These are phyloP conservation scores for Trichonephila clavata DNA, from an alignment of 1,140 invertebrate genomes.

Conservation along the genomic window DNA sequence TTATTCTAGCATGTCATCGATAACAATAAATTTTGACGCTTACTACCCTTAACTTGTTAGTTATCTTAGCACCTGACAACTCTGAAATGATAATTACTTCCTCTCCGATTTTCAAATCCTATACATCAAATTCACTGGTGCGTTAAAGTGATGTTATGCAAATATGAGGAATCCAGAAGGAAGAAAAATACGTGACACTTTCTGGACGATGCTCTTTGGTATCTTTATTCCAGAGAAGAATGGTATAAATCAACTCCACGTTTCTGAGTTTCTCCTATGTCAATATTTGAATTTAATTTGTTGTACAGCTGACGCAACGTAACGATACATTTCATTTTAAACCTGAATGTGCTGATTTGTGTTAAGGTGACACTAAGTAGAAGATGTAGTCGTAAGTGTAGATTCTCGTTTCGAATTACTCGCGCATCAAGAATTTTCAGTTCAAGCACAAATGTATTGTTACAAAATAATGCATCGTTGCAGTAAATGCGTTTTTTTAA, in stretches of 20 bases:
- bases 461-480: neutral
- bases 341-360: constrained; percentile 28
- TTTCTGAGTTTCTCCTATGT: constrained; percentile 6
- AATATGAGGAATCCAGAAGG: neutral
- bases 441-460: neutral
- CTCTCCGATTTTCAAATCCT: constrained; percentile 16
- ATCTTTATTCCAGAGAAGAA: neutral
- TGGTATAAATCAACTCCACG: neutral
- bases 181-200: neutral
- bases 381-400: neutral
- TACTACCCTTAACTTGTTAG: neutral
- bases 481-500: neutral
- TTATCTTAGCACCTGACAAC: constrained; percentile 11
- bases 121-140: constrained; percentile 25
- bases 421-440: neutral
- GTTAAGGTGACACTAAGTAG: constrained; percentile 17
- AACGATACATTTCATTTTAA: constrained; percentile 21
- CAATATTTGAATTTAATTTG: constrained; percentile 57
- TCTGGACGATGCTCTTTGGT: neutral
- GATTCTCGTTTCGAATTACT: constrained; percentile 10
- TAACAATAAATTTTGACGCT: neutral
- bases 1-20: neutral
- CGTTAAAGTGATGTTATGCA: constrained; percentile 42
- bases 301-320: constrained; percentile 8
- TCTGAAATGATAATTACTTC: constrained; percentile 41